Evolutionary conservation across 30 jellyfish, hydroid and myxozoan genomes (phyloP), one percentile per base, ranked within the genome.

Genomic region (Sanderia malayensis): DNA sequence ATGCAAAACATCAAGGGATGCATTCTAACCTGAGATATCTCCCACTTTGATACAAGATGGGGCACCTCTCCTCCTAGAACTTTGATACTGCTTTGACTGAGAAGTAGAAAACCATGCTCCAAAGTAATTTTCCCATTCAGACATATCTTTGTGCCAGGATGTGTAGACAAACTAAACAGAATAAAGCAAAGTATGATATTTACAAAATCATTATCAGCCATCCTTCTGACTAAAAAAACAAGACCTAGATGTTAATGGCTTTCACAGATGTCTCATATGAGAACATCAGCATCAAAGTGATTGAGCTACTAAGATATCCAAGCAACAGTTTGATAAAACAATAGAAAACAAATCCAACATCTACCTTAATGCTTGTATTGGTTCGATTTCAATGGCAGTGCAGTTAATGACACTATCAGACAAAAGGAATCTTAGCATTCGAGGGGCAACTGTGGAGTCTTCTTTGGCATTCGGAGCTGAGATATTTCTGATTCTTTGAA

Each of bases 31-130:
- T 79, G 59, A 0, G 89, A 61, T 26, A 81, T 11, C 57, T 82
- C 94, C 96, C 96, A 92, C 75, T 92, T 92, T 28, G 87, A 75
- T 53, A 71, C 72, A 46, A 92, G 78, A 33, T 84, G 88, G 21
- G 71, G 92, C 27, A 92, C 98, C 10, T 92, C 86, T 20, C 98
- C 98, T 1, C 98, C 98, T 21, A 92, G 88, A 41, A 78, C 26
- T 19, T 77, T 76, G 2, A 92, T 58, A 46, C 67, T 70, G 19
- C 31, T 46, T 15, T 74, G 52, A 24, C 70, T 80, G 28, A 92
- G 82, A 64, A 92, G 69, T 19, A 92, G 44, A 32, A 92, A 79
- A 13, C 98, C 98, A 73, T 92, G 71, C 28, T 67, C 76, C 44
- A 92, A 19, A 6, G 67, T 55, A 31, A 84, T 59, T 6, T 31